Evolutionary conservation across 1,140 invertebrate species (phyloP).

Genomic region (Ceratina japonica): DNA sequence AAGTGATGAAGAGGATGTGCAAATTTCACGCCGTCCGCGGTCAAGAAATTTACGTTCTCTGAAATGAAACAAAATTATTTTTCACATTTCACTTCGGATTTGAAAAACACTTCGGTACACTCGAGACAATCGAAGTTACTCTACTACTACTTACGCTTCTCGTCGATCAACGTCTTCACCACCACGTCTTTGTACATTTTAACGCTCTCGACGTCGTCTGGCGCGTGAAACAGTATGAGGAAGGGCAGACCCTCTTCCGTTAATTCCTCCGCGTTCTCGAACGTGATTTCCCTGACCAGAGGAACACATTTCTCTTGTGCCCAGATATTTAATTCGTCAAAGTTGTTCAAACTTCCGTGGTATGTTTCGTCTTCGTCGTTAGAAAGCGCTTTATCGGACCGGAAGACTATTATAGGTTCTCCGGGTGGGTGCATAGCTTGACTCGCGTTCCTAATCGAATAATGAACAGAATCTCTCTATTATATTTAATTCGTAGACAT

Average conservation of each 20-base stretch:
- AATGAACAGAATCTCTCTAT: not conserved
- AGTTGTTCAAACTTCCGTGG: conserved; percentile 84
- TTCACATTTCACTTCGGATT: not conserved
- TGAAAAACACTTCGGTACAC: no score
- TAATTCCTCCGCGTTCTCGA: conserved; percentile 99
- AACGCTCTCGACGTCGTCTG: conserved; percentile 92
- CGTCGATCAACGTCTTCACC: conserved; percentile 86
- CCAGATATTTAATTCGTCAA: conserved; percentile 92
- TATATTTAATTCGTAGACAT: no score
- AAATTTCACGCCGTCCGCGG: conserved; percentile 97
- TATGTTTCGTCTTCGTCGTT: conserved; percentile 91
- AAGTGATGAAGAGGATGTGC: conserved; percentile 99
- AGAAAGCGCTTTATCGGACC: conserved; percentile 88
- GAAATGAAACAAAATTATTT: conserved; percentile 56
- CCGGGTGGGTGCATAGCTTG: conserved; percentile 91
- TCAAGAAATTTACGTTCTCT: conserved; percentile 97
- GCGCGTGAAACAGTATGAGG: conserved; percentile 96
- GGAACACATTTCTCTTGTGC: conserved; percentile 93
- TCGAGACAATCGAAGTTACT: no score
- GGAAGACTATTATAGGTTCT: conserved; percentile 88
- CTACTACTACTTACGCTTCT: conserved; percentile 97
- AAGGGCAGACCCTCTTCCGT: conserved; percentile 99
- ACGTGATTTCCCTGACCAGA: conserved; percentile 95
- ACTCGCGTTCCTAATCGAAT: conserved; percentile 79
- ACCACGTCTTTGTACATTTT: conserved; percentile 94